Evolutionary conservation across 2,797 vertebrate species (phyloP).

Genomic region (Acanthurus tractus): DNA sequence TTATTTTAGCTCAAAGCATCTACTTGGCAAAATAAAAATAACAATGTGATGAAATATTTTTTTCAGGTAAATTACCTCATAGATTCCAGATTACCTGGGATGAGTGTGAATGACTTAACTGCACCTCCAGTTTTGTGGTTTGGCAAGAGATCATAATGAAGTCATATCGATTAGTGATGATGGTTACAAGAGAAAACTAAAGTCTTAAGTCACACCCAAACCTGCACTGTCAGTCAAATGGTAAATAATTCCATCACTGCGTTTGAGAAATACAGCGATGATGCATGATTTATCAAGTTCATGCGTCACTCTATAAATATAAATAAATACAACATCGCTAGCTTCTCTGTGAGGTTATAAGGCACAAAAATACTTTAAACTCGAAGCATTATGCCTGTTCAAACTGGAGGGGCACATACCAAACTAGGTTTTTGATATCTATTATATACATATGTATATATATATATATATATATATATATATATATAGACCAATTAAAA

Average conservation of each 20-base stretch:
- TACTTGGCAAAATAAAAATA: too few species aligned
- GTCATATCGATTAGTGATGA: conserved; percentile 10
- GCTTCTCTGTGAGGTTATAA: too few species aligned
- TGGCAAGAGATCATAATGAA: conserved; percentile 24
- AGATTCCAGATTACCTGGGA: not conserved
- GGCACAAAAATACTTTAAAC: too few species aligned
- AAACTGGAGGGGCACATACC: too few species aligned
- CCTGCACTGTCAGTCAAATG: not conserved
- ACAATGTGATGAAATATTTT: not conserved
- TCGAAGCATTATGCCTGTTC: too few species aligned
- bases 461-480: too few species aligned
- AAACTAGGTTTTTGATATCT: too few species aligned
- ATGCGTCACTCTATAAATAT: too few species aligned
- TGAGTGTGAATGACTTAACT: not conserved
- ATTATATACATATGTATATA: too few species aligned
- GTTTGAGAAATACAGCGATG: not conserved
- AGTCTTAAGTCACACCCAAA: not conserved
- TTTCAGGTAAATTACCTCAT: not conserved
- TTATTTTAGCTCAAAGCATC: not conserved
- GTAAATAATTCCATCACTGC: not conserved
- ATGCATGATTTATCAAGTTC: not conserved
- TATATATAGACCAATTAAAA: too few species aligned
- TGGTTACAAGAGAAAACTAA: not conserved
- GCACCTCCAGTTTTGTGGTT: not conserved
- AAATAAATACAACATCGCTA: too few species aligned